Conservation (phyloP, 2,797 vertebrate species). For the Sciurus carolinensis region DNA sequence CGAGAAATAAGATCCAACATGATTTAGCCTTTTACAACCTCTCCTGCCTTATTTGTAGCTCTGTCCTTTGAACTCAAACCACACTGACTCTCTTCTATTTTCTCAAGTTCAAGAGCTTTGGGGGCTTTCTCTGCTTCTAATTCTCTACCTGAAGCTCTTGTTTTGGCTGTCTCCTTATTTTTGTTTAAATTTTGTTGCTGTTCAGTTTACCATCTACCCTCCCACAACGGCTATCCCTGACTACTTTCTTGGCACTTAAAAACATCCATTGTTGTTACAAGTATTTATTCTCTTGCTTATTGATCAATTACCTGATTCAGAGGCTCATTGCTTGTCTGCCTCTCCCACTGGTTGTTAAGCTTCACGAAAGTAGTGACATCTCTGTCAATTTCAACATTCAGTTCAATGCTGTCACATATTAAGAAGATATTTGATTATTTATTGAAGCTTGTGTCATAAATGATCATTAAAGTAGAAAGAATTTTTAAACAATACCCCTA, state of each 20-base stretch:
- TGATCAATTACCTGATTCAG: constrained; percentile 35
- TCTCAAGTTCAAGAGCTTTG: background rate
- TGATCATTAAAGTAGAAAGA: background rate
- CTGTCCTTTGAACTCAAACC: no score
- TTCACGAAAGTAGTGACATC: background rate
- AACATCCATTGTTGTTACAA: background rate
- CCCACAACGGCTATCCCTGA: background rate
- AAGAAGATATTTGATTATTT: constrained; percentile 18
- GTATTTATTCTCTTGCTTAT: background rate
- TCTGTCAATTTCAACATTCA: background rate
- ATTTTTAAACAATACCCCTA: background rate
- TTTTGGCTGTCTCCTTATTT: background rate
- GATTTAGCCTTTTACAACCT: background rate
- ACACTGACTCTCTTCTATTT: background rate
- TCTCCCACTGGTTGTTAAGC: background rate
- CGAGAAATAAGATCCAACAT: background rate
- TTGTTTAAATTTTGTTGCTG: constrained; percentile 25
- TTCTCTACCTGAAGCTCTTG: background rate
- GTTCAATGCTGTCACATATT: background rate
- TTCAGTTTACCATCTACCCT: background rate
- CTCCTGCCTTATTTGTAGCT: background rate
- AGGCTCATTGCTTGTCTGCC: background rate
- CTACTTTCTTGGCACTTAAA: background rate
- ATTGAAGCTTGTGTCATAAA: background rate
- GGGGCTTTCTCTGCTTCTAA: background rate